Evolutionary conservation across 1,140 invertebrate species (phyloP).

Genomic region (Musca vetustissima): DNA sequence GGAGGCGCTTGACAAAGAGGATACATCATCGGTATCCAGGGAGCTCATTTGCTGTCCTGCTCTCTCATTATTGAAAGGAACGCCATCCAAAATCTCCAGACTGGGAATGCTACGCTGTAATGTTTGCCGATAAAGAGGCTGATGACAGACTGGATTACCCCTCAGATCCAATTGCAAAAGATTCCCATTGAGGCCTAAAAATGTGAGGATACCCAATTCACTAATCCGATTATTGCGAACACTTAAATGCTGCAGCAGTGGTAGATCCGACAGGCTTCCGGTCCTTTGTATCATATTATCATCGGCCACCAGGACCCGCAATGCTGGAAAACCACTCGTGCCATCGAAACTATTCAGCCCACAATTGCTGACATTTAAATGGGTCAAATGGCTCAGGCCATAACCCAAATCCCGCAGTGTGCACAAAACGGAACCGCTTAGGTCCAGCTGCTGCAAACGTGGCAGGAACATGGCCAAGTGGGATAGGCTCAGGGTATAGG

Average conservation of each 20-base stretch:
- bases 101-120: slow-evolving; percentile 53
- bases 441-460: slow-evolving; percentile 60
- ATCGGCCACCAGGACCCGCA: slow-evolving; percentile 64
- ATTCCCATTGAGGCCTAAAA: slow-evolving; percentile 55
- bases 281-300: slow-evolving; percentile 64
- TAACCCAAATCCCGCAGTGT: slow-evolving; percentile 70
- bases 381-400: slow-evolving; percentile 61
- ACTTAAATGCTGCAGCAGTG: slow-evolving; percentile 40
- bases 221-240: slow-evolving; percentile 54
- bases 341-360: slow-evolving; percentile 66
- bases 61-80: slow-evolving; percentile 28
- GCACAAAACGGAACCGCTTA: slow-evolving; percentile 66
- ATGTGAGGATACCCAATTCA: slow-evolving; percentile 51
- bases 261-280: slow-evolving; percentile 58
- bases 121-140: slow-evolving; percentile 48
- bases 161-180: slow-evolving; percentile 54
- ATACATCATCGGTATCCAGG: slow-evolving; percentile 31
- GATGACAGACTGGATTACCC: slow-evolving; percentile 54
- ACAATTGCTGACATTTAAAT: slow-evolving; percentile 67
- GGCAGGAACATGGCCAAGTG: slow-evolving; percentile 64
- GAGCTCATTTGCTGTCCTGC: neutral
- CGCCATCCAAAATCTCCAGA: slow-evolving; percentile 54
- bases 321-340: slow-evolving; percentile 61
- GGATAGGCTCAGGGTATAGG: slow-evolving; percentile 63
- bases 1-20: slow-evolving; percentile 40